Evolutionary conservation across 2,113 vertebrate species (phyloP).

Genomic region (Macroglossus sobrinus): DNA sequence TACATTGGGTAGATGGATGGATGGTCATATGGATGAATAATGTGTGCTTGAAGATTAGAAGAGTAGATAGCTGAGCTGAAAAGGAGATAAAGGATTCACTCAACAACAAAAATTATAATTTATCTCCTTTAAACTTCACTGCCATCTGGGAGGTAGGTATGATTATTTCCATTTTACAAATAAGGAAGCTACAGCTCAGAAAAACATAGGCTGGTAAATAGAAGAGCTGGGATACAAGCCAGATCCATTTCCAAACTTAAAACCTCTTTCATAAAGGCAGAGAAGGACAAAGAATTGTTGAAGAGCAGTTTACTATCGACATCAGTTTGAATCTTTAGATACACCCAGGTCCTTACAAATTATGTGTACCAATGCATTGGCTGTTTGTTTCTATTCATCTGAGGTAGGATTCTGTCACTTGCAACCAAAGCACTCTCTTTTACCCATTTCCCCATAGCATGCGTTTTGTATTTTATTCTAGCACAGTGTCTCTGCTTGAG

Average conservation of each 20-base stretch:
- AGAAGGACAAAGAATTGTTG: neutral
- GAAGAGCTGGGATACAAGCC: neutral
- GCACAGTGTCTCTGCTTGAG: neutral
- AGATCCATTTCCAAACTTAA: neutral
- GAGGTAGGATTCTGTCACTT: slow-evolving; percentile 6
- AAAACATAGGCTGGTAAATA: neutral
- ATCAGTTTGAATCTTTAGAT: neutral
- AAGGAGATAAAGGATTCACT: neutral
- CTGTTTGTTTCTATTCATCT: neutral
- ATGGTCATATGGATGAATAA: neutral
- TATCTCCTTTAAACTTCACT: neutral
- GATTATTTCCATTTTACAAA: neutral
- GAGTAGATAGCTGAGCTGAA: neutral
- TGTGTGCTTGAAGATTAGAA: neutral
- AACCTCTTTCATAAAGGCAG: neutral
- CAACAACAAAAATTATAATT: neutral
- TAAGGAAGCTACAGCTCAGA: neutral
- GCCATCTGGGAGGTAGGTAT: neutral
- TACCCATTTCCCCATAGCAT: neutral
- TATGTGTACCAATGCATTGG: neutral
- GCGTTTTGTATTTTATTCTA: neutral
- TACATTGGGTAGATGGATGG: no score
- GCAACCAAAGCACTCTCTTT: neutral
- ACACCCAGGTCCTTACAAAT: neutral
- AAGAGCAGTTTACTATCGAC: neutral